These are phyloP conservation scores for Lagopus muta DNA, from an alignment of 2,113 vertebrate species.

Conservation along the genomic window DNA sequence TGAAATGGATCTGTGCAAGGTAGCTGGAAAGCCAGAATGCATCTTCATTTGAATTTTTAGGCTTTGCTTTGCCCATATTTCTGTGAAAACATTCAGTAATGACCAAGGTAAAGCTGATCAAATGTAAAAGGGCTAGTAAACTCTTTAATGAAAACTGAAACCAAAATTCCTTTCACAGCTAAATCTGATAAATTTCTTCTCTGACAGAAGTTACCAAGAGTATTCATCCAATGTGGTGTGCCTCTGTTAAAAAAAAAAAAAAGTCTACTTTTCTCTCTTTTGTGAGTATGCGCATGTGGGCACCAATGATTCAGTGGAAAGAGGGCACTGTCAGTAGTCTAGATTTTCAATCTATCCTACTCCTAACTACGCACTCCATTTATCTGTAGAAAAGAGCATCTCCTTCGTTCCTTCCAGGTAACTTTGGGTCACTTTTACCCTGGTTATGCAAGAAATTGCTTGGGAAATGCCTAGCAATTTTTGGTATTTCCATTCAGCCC, in stretches of 20 bases:
- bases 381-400: background rate
- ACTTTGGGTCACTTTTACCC: background rate
- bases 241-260: too few relatives aligned
- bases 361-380: background rate
- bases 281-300: background rate
- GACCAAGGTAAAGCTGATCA: background rate
- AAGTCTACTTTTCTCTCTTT: background rate
- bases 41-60: too few relatives aligned
- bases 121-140: background rate
- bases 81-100: background rate
- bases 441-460: background rate
- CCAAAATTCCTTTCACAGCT: background rate
- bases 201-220: background rate
- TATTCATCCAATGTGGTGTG: background rate
- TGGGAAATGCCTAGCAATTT: background rate
- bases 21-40: background rate
- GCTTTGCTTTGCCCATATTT: background rate
- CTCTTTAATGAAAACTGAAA: background rate
- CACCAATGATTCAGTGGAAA: background rate
- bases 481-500: background rate
- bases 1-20: too few relatives aligned
- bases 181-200: background rate
- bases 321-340: background rate
- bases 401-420: background rate
- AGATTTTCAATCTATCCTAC: background rate